These are phyloP conservation scores for Entomyzon cyanotis DNA, from an alignment of 2,113 vertebrate species.

Conservation along the genomic window DNA sequence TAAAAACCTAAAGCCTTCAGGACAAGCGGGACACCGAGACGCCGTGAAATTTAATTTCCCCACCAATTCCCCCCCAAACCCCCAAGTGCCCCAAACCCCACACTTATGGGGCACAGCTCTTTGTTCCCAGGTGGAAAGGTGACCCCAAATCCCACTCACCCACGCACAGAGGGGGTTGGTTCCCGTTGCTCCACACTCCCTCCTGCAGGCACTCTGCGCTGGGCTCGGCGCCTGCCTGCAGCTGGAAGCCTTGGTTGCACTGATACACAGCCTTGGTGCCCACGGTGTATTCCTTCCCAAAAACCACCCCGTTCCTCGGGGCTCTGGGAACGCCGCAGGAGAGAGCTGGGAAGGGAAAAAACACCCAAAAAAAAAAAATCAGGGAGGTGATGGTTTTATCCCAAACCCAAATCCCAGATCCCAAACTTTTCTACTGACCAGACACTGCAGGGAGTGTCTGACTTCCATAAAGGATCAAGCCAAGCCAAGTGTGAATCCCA, in stretches of 20 bases:
- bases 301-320: slow-evolving; percentile 87
- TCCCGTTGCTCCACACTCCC: slow-evolving; percentile 89
- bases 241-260: slow-evolving; percentile 88
- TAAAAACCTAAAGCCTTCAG: no score
- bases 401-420: fast-evolving
- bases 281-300: slow-evolving; percentile 91
- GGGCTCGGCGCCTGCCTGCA: slow-evolving; percentile 73
- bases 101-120: no score
- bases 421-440: background rate
- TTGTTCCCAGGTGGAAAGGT: no score
- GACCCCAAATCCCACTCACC: slow-evolving; percentile 75
- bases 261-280: slow-evolving; percentile 88
- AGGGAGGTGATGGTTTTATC: background rate
- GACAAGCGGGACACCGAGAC: no score
- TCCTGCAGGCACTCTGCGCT: slow-evolving; percentile 84
- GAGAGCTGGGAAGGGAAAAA: slow-evolving; percentile 76
- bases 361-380: fast-evolving
- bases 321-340: slow-evolving; percentile 91
- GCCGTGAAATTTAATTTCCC: no score
- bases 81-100: no score
- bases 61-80: no score
- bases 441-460: background rate
- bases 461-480: background rate
- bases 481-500: background rate
- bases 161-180: slow-evolving; percentile 84